A percentile compares a stretch with the other conserved stretches of the same genome.
These are phyloP conservation scores for Belgica antarctica DNA, from an alignment of 2,888 invertebrate species.

Conservation along the genomic window DNA sequence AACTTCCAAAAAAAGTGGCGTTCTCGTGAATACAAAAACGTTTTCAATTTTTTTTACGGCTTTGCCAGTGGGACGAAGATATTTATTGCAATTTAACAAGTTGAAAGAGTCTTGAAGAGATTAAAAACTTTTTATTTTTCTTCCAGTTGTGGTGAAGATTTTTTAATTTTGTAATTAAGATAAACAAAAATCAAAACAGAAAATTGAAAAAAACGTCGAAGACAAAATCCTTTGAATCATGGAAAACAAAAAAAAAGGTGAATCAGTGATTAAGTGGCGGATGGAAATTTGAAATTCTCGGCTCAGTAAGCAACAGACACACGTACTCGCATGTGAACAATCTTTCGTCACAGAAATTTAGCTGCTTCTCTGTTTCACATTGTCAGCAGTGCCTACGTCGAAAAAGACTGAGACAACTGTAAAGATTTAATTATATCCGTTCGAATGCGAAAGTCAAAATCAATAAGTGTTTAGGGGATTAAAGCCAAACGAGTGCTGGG, in stretches of 20 bases:
- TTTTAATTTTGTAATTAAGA: too few relatives aligned
- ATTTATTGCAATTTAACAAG: slow-evolving; percentile 28
- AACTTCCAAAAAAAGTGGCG: slow-evolving; percentile 40
- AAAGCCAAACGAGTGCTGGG: too few relatives aligned
- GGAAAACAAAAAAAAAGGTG: background rate
- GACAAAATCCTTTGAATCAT: too few relatives aligned
- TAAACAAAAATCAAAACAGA: too few relatives aligned
- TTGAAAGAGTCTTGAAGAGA: too few relatives aligned
- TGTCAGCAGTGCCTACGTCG: background rate
- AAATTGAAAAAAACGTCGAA: too few relatives aligned
- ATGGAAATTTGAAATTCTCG: background rate
- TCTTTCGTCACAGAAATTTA: background rate
- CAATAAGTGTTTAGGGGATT: slow-evolving; percentile 37
- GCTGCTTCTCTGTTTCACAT: background rate
- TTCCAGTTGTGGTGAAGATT: too few relatives aligned
- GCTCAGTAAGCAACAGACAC: background rate
- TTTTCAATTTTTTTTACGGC: background rate
- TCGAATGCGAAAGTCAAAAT: background rate
- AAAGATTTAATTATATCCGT: slow-evolving; percentile 24
- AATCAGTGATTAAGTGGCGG: slow-evolving; percentile 18
- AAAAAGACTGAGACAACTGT: background rate
- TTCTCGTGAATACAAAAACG: background rate
- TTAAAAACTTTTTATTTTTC: too few relatives aligned
- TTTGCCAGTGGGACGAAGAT: slow-evolving; percentile 3
- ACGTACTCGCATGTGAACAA: background rate